A percentile compares a stretch with the other conserved stretches of the same genome.
phyloP scores from a whole-genome alignment of 2,888 invertebrate species.

The Scaeva pyrastri region DNA sequence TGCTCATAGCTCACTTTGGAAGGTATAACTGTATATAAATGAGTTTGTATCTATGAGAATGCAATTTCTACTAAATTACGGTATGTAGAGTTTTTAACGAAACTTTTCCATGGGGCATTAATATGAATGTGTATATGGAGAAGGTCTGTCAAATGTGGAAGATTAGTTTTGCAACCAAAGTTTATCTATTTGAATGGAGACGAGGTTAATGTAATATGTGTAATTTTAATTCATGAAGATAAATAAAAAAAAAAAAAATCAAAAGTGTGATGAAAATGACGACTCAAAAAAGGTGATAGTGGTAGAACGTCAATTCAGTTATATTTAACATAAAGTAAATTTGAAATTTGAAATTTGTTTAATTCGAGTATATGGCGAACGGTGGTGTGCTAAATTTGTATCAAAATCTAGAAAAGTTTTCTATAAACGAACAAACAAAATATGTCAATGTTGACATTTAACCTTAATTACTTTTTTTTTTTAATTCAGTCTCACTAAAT shows the following conservation, averaged over 20 bases:
- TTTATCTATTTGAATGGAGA: conserved; percentile 1
- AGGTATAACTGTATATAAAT: too few relatives aligned
- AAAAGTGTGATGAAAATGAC: background rate
- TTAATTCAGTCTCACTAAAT: too few relatives aligned
- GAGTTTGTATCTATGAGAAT: background rate
- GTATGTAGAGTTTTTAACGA: background rate
- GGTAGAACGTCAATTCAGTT: too few relatives aligned
- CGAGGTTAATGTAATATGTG: background rate
- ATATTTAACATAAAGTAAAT: too few relatives aligned
- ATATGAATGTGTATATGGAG: background rate
- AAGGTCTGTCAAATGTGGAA: conserved; percentile 21
- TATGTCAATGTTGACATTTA: too few relatives aligned
- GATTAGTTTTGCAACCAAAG: conserved; percentile 31
- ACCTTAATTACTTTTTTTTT: too few relatives aligned
- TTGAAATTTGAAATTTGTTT: too few relatives aligned
- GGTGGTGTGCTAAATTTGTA: too few relatives aligned
- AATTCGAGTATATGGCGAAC: too few relatives aligned
- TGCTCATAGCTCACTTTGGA: background rate
- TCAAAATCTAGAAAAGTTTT: too few relatives aligned
- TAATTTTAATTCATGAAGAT: conserved; percentile 1
- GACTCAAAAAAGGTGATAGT: too few relatives aligned
- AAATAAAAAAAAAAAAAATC: background rate
- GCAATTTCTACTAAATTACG: conserved; percentile 18
- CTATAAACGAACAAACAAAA: too few relatives aligned
- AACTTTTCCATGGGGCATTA: background rate